phyloP scores from a whole-genome alignment of 2,797 vertebrate species.

The Myotis myotis region DNA sequence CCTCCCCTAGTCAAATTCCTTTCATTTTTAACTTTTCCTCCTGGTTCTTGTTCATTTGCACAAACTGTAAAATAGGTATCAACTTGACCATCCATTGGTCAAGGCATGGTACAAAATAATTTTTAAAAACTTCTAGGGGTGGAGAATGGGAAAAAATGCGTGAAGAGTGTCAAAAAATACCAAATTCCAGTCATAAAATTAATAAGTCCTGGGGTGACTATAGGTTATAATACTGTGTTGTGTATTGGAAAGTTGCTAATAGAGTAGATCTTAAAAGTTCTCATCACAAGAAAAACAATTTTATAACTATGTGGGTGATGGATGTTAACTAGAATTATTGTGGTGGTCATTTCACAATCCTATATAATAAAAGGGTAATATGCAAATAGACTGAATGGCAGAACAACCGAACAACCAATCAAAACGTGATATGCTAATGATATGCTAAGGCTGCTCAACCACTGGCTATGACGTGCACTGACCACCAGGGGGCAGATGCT shows the following conservation, averaged over 20 bases:
- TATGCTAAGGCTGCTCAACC: too few species aligned
- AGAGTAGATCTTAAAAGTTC: not conserved
- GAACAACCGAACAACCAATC: too few species aligned
- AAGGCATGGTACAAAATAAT: not conserved
- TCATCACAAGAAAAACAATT: not conserved
- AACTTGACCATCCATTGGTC: too few species aligned
- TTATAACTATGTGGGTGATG: not conserved
- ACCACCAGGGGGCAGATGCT: too few species aligned
- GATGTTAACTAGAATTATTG: not conserved
- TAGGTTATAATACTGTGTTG: not conserved
- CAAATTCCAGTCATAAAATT: not conserved
- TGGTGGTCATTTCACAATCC: not conserved
- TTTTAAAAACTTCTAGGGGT: not conserved
- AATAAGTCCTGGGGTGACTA: not conserved
- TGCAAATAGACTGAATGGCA: too few species aligned
- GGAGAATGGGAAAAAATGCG: not conserved
- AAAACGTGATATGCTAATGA: too few species aligned
- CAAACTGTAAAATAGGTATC: not conserved
- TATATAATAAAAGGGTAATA: too few species aligned
- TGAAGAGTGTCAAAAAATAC: not conserved
- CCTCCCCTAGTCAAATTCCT: not conserved
- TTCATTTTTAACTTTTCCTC: not conserved
- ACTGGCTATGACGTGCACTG: too few species aligned
- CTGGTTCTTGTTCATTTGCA: not conserved
- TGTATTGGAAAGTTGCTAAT: not conserved